Conservation (phyloP, 2,797 vertebrate species). For the Bufotes viridis region DNA sequence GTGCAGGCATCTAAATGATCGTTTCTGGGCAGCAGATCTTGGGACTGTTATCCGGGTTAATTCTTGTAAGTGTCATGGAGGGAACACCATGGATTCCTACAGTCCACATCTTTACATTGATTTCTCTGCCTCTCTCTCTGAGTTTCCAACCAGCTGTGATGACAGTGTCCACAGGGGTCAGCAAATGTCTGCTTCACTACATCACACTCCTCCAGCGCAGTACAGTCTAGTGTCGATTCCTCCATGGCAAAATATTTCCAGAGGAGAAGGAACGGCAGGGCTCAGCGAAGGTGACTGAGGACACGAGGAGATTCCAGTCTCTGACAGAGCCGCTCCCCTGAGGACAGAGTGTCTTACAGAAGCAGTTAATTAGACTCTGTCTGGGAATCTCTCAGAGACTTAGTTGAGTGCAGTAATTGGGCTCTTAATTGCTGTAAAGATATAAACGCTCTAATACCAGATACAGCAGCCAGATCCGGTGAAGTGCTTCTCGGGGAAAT, state of each 20-base stretch:
- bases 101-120: not conserved
- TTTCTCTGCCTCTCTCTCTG: not conserved
- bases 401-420: constrained; percentile 6
- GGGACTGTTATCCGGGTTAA: too few species aligned
- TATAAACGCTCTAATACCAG: not conserved
- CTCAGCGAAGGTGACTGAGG: constrained; percentile 16
- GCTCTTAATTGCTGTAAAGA: not conserved
- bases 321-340: not conserved
- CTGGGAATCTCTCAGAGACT: not conserved
- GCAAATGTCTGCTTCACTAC: not conserved
- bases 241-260: not conserved
- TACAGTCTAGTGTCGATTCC: not conserved
- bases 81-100: not conserved
- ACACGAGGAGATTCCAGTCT: not conserved
- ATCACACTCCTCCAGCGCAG: not conserved
- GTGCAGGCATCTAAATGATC: too few species aligned
- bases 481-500: not conserved
- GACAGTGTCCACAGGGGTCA: not conserved
- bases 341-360: not conserved
- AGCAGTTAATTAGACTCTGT: not conserved
- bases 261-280: not conserved
- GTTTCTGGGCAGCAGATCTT: too few species aligned
- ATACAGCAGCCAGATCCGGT: not conserved
- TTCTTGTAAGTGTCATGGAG: too few species aligned
- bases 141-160: not conserved